Conservation (phyloP, 2,113 vertebrate genomes). For the Alethe diademata region DNA sequence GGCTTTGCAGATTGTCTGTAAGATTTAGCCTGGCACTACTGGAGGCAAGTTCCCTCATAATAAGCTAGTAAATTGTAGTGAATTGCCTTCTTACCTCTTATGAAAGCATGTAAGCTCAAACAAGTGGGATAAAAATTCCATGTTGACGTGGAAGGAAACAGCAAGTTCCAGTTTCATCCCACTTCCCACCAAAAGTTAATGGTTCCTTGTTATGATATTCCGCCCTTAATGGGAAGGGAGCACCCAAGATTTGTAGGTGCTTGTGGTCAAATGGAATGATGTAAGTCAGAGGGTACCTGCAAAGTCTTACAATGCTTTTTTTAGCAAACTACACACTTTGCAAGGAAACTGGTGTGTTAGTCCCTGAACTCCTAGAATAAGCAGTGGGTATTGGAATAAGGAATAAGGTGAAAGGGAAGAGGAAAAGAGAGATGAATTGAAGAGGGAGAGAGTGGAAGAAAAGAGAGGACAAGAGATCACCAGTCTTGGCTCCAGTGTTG, state of each 20-base stretch:
- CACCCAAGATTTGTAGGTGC: background rate
- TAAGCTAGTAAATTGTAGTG: background rate
- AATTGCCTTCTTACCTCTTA: background rate
- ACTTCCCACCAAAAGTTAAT: background rate
- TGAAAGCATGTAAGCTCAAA: background rate
- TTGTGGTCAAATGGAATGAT: rapidly evolving
- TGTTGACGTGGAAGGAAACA: background rate
- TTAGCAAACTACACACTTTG: background rate
- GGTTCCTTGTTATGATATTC: background rate
- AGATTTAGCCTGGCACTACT: background rate
- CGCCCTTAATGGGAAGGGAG: background rate
- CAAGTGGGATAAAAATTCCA: background rate
- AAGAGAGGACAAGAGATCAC: background rate
- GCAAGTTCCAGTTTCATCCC: background rate
- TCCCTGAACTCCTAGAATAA: background rate
- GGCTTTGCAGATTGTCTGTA: background rate
- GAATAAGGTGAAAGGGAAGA: background rate
- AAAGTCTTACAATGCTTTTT: background rate
- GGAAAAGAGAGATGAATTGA: background rate
- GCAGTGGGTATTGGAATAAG: background rate
- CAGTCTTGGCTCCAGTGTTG: background rate
- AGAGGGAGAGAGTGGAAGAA: background rate
- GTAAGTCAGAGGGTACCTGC: background rate
- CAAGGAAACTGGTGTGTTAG: background rate
- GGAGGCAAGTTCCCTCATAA: background rate